Conservation (phyloP, 2,113 vertebrate species). For the Morone chrysops region DNA sequence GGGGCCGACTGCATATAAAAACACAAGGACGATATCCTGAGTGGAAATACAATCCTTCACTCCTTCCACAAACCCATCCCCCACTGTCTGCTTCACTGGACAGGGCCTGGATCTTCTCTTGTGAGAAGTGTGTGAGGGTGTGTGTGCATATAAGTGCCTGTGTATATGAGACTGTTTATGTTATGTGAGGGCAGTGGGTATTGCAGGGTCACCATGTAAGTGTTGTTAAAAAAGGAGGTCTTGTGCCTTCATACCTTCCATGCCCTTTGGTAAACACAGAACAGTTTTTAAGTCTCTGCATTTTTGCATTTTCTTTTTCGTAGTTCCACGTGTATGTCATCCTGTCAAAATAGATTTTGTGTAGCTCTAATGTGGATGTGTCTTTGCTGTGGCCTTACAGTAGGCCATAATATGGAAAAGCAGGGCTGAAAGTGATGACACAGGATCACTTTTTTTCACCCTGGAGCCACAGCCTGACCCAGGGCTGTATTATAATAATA, state of each 20-base stretch:
- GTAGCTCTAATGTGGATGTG: constrained; percentile 23
- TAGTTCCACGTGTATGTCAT: neutral
- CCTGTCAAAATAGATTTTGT: constrained; percentile 51
- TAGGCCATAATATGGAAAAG: constrained; percentile 46
- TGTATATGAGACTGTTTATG: constrained; percentile 56
- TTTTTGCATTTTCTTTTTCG: constrained; percentile 34
- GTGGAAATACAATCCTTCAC: constrained; percentile 71
- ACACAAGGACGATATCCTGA: constrained; percentile 70
- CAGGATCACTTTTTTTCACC: constrained; percentile 71
- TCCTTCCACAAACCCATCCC: constrained; percentile 52
- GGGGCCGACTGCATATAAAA: constrained; percentile 60
- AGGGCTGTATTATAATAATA: constrained; percentile 74
- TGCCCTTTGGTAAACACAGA: constrained; percentile 16
- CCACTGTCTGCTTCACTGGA: constrained; percentile 53
- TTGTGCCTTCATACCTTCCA: constrained; percentile 16
- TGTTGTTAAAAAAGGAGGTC: constrained; percentile 32
- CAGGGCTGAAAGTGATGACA: constrained; percentile 66
- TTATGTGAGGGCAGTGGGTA: constrained; percentile 17
- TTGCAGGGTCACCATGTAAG: constrained; percentile 38
- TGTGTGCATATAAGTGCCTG: constrained; percentile 27
- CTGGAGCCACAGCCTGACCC: constrained; percentile 62
- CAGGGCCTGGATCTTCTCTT: constrained; percentile 65
- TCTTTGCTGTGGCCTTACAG: constrained; percentile 32
- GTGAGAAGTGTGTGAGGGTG: constrained; percentile 44
- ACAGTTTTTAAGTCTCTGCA: neutral